Evolutionary conservation across 1,140 invertebrate species (phyloP).

Genomic region (Anoplolepis gracilipes): DNA sequence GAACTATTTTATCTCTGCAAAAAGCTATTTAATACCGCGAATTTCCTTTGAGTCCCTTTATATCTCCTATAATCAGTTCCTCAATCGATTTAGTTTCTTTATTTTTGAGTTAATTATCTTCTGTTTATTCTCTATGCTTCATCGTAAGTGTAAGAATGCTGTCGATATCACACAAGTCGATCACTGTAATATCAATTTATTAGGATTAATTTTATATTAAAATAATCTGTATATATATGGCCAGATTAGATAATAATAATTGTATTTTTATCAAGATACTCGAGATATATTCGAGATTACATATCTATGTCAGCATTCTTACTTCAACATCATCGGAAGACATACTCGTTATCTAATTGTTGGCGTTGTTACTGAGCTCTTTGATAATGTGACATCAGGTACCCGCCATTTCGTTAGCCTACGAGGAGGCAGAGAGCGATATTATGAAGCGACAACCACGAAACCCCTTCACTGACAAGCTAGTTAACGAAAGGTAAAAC

Average conservation of each 20-base stretch:
- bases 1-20: slow-evolving; percentile 11
- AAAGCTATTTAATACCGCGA: slow-evolving; percentile 26
- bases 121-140: slow-evolving; percentile 65
- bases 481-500: slow-evolving; percentile 94
- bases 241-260: slow-evolving; percentile 1
- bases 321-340: slow-evolving; percentile 58
- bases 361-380: slow-evolving; percentile 82
- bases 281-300: too few species aligned
- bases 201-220: background rate
- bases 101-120: slow-evolving; percentile 69
- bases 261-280: background rate
- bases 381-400: slow-evolving; percentile 90
- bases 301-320: slow-evolving; percentile 68
- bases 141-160: slow-evolving; percentile 67
- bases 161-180: slow-evolving; percentile 20
- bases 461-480: slow-evolving; percentile 94
- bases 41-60: slow-evolving; percentile 13
- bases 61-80: slow-evolving; percentile 17
- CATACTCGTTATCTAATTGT: slow-evolving; percentile 75
- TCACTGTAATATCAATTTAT: background rate
- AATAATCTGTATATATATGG: background rate
- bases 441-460: slow-evolving; percentile 99
- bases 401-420: slow-evolving; percentile 99
- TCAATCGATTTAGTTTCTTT: slow-evolving; percentile 64
- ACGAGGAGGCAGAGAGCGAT: slow-evolving; percentile 99